Base-by-base conservation (phyloP, 2,888 invertebrate genomes). In the Oxyteleia sp. region DNA sequence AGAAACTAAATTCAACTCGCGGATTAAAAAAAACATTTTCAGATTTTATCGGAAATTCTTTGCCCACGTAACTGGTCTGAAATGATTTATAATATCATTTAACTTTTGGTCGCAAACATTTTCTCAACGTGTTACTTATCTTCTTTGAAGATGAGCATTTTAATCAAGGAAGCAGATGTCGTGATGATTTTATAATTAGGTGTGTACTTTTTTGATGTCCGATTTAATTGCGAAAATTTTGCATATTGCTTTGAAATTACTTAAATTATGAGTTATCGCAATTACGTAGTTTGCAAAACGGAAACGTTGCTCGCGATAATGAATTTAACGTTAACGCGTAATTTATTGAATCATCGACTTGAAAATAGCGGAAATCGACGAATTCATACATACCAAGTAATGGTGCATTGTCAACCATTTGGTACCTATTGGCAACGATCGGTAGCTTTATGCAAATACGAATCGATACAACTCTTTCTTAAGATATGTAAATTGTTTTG, bases 401-500 rank as follows among this genome's bases (percentile, higher is more conserved):
- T 63, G 32, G 29, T 63, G 63, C 43, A 74, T 53, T 74, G 74
- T 74, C 63, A 74, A 63, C 63, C 63, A 53, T n/a, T 63, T 43
- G 74, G 41, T 51, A 61, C 41, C 18, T 41, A 59, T 41, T 74
- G 74, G 63, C 74, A 74, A 74, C 63, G 74, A 74, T 74, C 55
- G 51, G 38, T 41, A 72, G 55, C 55, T 74, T 74, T 74, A 74
- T 74, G 74, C 63, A 53, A 74, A 74, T 74, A 23, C 20, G 35
- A 63, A 74, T 74, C 63, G 49, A 74, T 74, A 53, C 74, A 72
- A 72, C 51, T 74, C 41, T 61, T 61, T 43, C 63, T 53, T 63
- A 74, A 74, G 63, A 74, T 53, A 74, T 74, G 74, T 55, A 74
- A 74, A 74, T 63, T 74, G 63, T 74, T 74, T 63, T 74, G 63